Evolutionary conservation across 2,888 invertebrate genomes (phyloP), one percentile per base, ranked within the genome.

Genomic region (Netelia fuscicornis): DNA sequence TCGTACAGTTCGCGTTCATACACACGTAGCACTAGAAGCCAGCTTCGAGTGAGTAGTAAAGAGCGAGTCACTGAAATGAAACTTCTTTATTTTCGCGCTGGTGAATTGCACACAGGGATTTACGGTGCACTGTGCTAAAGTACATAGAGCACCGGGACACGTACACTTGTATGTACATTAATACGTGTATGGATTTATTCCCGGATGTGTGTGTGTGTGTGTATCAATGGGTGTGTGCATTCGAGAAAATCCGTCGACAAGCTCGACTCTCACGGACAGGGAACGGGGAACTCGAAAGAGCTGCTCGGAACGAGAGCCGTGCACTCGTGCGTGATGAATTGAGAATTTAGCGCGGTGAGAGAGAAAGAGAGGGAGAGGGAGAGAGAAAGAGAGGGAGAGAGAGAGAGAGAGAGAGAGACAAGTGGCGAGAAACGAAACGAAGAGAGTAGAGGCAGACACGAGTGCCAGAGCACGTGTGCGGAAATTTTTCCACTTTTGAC

Each of bases 291-390:
- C 75, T 67, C 58, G 72, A 52, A 76, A 72, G 64, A 80, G 76
- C 70, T 62, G 71, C 71, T 58, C 52, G 62, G 20, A 60, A 72
- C 62, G 58, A 52, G 64, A 81, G 77, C 70, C 77, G 62, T 30
- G 77, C 72, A 84, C 67, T 84, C 81, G 77, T 68, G 77, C 71
- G 76, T 74, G 72, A 84, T 77, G 65, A 74, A 84, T 81, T 77
- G 81, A 84, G 77, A 84, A 81, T 84, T 81, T 81, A 77, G 56
- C 67, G 54, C 78, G 78, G 80, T 74, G 77, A 75, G 68, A 74
- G 74, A 65, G 56, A 30, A 56, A 42, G 52, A 25, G 44, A 56
- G 10, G 67, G 52, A 72, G 60, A 80, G 52, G 13, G 62, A 44
- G 42, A 68, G 54, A 56, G 30, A 56, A 54, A 44, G 48, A 25